Evolutionary conservation across 1,140 invertebrate genomes (phyloP), one percentile per base, ranked within the genome.

Genomic region (Leptopilina boulardi): DNA sequence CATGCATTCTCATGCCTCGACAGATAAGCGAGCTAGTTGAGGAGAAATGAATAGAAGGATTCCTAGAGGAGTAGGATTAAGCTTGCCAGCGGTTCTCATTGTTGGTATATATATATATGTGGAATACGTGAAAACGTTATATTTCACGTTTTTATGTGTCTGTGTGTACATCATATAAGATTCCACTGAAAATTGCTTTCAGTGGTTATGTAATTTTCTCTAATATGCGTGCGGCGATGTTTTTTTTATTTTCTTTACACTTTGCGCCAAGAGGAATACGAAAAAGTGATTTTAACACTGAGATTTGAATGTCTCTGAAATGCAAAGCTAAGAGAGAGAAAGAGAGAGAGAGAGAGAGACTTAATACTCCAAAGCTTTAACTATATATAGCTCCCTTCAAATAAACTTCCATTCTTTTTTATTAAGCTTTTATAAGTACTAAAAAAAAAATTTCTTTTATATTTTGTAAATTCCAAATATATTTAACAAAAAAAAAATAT

Each of bases 31-130:
- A 66, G 59, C 59, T 66, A 66, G 59, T 66, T 66, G 59, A 66
- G 13, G 59, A 66, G 59, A 66, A 66, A 34, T 66, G 26, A 66
- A 66, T 66, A 66, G 26, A 66, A 59, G 19, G 26, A 66, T 30
- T 66, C 59, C 59, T 66, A 10, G n/a, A n/a, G 11, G 59, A 34
- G 59, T 66, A 66, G 59, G 59, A 66, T 66, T 66, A 66, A 66
- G 59, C 26, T 66, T 66, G 26, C 59, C 59, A 66, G 59, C 10
- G 59, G 26, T 66, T 66, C 59, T 66, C 26, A 66, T n/a, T 34
- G 56, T 30, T 30, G 23, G 13, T 23, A 54, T 1, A 19, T 19
- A 19, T 9, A 6, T 21, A 19, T 19, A 23, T 13, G 1, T 1
- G 0, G 13, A 4, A 66, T 66, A 51, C 15, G n/a, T n/a, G 47